Evolutionary conservation across 1,140 invertebrate species (phyloP).

Genomic region (Muscidifurax raptorellus): DNA sequence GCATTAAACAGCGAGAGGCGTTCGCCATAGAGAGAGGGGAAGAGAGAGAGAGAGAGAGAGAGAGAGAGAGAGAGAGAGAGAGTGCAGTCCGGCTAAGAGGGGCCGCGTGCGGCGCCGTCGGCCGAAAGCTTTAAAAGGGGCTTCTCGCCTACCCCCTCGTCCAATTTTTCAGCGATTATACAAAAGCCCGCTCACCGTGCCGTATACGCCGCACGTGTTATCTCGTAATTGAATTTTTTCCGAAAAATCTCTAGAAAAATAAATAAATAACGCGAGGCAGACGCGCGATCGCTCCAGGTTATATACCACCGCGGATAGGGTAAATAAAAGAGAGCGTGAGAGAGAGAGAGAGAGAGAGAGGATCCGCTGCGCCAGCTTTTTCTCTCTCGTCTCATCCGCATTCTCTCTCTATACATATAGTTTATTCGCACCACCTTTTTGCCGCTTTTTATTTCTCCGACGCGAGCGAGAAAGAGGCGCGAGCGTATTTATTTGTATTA

Average conservation of each 20-base stretch:
- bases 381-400: background rate
- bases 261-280: conserved; percentile 29
- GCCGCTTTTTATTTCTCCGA: background rate
- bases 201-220: background rate
- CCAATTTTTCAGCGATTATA: conserved; percentile 44
- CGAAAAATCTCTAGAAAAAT: conserved; percentile 26
- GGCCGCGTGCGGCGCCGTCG: background rate
- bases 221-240: conserved; percentile 33
- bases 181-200: background rate
- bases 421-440: background rate
- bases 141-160: background rate
- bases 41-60: conserved; percentile 10
- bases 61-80: background rate
- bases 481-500: conserved; percentile 27
- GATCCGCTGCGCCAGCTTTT: no score
- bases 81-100: conserved; percentile 21
- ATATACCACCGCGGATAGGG: background rate
- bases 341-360: background rate
- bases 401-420: background rate
- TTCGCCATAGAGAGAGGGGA: background rate
- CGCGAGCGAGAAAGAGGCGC: background rate
- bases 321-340: conserved; percentile 10
- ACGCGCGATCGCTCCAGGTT: background rate
- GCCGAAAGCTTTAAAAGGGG: conserved; percentile 46
- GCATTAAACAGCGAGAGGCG: conserved; percentile 60